phyloP scores from a whole-genome alignment of 1,140 invertebrate species.

The Anoplolepis gracilipes region DNA sequence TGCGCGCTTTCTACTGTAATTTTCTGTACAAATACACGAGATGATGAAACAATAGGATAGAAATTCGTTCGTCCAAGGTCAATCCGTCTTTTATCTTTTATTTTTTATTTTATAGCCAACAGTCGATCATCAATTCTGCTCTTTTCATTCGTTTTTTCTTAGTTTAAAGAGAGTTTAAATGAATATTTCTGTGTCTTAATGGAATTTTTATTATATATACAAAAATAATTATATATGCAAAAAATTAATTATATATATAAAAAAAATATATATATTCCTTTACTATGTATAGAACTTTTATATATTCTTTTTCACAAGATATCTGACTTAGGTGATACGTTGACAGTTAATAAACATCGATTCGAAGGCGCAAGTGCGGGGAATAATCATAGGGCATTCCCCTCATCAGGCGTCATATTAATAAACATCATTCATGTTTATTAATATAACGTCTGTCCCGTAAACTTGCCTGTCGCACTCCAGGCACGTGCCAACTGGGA shows the following conservation, averaged over 20 bases:
- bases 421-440: no score
- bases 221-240: no score
- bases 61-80: neutral
- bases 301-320: neutral
- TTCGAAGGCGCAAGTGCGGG: neutral
- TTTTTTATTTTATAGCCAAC: neutral
- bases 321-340: neutral
- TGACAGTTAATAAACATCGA: neutral
- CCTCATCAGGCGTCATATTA: no score
- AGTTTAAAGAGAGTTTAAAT: no score
- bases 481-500: constrained; percentile 69
- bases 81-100: neutral
- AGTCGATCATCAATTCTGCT: neutral
- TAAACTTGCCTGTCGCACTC: constrained; percentile 70
- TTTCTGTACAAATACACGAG: constrained; percentile 62
- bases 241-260: neutral
- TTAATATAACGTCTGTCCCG: neutral
- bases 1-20: constrained; percentile 72
- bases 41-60: neutral
- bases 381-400: neutral
- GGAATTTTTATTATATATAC: neutral
- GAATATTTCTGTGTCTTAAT: neutral
- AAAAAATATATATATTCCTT: no score
- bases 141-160: neutral
- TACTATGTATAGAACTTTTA: no score